Conservation (phyloP, 2,113 vertebrate species). For the Perca fluviatilis region DNA sequence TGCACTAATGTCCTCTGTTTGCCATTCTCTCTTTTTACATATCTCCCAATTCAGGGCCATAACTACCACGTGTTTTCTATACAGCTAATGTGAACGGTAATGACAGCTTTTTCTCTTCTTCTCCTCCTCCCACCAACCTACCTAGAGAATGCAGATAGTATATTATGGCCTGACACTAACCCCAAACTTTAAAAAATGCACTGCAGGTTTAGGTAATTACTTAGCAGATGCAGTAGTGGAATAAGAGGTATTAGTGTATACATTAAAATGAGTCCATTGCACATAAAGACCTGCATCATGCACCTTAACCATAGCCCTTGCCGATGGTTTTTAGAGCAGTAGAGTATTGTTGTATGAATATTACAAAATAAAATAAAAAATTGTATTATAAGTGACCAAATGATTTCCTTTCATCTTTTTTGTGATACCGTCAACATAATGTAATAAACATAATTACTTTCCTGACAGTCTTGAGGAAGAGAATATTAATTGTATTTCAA, state of each 20-base stretch:
- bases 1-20: background rate
- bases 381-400: background rate
- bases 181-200: constrained; percentile 67
- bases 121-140: constrained; percentile 26
- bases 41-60: constrained; percentile 1
- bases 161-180: constrained; percentile 39
- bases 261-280: no score
- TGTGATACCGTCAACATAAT: background rate
- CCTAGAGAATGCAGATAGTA: constrained; percentile 22
- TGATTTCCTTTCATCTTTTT: background rate
- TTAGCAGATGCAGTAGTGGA: constrained; percentile 41
- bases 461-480: background rate
- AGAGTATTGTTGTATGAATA: background rate
- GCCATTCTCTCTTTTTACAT: background rate
- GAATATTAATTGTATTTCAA: background rate
- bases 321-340: background rate
- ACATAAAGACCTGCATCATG: background rate
- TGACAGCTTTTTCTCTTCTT: constrained; percentile 3
- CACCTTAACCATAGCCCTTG: background rate
- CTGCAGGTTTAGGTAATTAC: constrained; percentile 41
- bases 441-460: background rate
- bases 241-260: constrained; percentile 12
- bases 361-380: no score
- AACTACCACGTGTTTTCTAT: constrained; percentile 38
- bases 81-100: constrained; percentile 24